Conservation (phyloP, 2,797 vertebrate genomes). For the Lophotriccus pileatus region DNA sequence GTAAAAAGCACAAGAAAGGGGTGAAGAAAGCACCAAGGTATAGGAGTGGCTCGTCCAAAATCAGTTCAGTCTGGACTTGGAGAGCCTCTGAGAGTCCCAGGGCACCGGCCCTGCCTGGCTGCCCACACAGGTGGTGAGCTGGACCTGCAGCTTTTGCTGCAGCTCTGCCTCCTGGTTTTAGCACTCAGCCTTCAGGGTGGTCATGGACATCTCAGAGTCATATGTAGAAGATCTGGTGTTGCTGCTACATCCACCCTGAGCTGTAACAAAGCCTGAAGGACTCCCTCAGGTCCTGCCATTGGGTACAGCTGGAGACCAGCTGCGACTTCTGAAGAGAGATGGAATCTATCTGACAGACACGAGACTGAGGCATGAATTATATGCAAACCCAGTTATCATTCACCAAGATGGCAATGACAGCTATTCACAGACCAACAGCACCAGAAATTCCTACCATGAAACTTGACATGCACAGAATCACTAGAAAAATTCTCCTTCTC, state of each 20-base stretch:
- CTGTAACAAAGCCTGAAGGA: not conserved
- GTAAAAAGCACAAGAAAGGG: not conserved
- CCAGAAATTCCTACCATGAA: not conserved
- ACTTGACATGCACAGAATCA: not conserved
- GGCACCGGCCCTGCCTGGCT: not conserved
- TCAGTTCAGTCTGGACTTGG: not conserved
- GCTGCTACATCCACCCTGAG: not conserved
- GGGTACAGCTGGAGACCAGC: not conserved
- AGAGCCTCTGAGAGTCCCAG: not conserved
- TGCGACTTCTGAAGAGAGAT: not conserved
- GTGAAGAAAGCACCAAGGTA: not conserved
- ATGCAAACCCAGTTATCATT: not conserved
- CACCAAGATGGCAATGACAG: not conserved
- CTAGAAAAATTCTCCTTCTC: not conserved
- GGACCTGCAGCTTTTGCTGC: not conserved
- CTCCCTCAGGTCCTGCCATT: not conserved
- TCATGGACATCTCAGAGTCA: not conserved
- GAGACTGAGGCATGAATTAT: not conserved
- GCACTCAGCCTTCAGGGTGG: not conserved
- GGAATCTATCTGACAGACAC: not conserved
- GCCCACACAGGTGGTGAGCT: fast-evolving
- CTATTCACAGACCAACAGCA: not conserved
- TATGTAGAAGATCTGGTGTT: not conserved
- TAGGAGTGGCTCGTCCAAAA: not conserved
- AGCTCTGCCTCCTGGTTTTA: not conserved